A percentile compares a stretch with the other conserved stretches of the same genome.
Conservation (phyloP, 2,888 invertebrate species). For the Eupeodes latifasciatus region DNA sequence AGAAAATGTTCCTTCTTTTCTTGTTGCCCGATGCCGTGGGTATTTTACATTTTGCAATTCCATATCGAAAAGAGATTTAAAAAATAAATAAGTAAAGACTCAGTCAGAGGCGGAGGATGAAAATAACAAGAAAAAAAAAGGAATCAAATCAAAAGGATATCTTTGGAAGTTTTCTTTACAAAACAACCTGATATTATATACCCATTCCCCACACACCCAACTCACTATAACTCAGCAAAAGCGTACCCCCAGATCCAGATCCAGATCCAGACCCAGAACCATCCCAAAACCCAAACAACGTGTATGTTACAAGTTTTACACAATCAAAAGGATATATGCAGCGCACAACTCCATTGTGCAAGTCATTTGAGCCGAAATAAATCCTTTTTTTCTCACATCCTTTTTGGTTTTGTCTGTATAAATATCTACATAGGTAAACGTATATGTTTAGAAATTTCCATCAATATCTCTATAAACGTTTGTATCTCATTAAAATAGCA, state of each 20-base stretch:
- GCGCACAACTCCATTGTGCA: conserved; percentile 54
- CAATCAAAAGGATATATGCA: conserved; percentile 72
- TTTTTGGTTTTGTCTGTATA: too few relatives aligned
- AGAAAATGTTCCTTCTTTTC: conserved; percentile 16
- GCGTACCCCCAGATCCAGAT: too few relatives aligned
- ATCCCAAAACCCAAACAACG: background rate
- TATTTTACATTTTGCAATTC: conserved; percentile 71
- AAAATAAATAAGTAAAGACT: conserved; percentile 45
- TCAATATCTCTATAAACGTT: conserved; percentile 42
- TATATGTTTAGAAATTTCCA: conserved; percentile 40
- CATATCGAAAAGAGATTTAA: conserved; percentile 62
- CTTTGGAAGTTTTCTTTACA: conserved; percentile 48
- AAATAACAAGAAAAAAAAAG: conserved; percentile 26
- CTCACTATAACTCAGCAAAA: too few relatives aligned
- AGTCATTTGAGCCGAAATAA: conserved; percentile 64
- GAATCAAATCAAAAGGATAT: conserved; percentile 67
- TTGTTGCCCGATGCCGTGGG: conserved; percentile 13
- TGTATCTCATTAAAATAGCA: conserved; percentile 66
- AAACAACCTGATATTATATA: conserved; percentile 3
- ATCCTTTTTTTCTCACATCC: conserved; percentile 57
- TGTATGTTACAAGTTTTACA: conserved; percentile 67
- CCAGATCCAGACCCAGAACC: background rate
- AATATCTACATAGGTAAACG: background rate
- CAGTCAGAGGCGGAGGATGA: conserved; percentile 30
- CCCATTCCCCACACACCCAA: conserved; percentile 10